These are phyloP conservation scores for Elachura formosa DNA, from an alignment of 2,113 vertebrate genomes.

Conservation along the genomic window DNA sequence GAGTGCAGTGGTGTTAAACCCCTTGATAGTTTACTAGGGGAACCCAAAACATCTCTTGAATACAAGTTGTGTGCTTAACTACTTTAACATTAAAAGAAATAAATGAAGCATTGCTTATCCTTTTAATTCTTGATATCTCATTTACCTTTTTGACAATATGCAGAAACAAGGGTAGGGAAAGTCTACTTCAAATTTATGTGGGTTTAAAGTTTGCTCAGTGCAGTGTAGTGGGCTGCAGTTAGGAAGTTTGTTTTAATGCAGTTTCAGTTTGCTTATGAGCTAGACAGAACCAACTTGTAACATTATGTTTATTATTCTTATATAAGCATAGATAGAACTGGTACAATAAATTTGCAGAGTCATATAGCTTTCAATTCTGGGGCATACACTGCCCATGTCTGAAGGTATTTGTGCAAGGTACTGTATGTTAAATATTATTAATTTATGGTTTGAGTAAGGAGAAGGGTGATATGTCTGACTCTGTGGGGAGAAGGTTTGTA, in stretches of 20 bases:
- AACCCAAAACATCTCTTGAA: background rate
- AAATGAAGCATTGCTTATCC: background rate
- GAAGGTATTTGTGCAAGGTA: background rate
- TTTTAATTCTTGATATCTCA: background rate
- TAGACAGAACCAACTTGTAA: background rate
- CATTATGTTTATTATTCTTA: background rate
- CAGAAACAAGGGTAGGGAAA: background rate
- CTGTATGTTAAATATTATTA: background rate
- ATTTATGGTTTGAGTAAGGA: background rate
- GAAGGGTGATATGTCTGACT: background rate
- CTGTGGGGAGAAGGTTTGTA: no score
- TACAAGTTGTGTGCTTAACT: background rate
- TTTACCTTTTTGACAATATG: background rate
- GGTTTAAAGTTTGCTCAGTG: background rate
- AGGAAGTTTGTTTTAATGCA: background rate
- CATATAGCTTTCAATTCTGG: background rate
- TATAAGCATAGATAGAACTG: background rate
- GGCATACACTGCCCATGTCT: accelerated
- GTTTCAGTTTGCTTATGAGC: background rate
- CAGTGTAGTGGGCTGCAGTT: background rate
- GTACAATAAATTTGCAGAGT: background rate
- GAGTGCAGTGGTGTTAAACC: background rate
- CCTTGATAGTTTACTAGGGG: background rate
- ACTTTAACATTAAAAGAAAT: background rate
- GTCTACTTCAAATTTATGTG: background rate